A percentile compares a stretch with the other conserved stretches of the same genome.
Conservation (phyloP, 1,140 invertebrate genomes). For the Tetragnatha versicolor region DNA sequence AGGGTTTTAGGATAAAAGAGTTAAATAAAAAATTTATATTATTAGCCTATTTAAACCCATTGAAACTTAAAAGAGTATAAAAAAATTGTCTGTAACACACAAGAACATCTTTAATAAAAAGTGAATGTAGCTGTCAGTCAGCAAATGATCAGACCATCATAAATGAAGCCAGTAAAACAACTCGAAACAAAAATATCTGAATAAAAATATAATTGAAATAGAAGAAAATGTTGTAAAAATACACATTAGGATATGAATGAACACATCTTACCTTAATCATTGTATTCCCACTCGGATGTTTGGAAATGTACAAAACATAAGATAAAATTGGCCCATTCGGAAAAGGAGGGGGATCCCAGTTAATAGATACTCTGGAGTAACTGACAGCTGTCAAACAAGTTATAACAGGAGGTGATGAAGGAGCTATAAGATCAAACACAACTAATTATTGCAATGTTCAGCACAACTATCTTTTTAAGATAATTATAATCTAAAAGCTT, state of each 20-base stretch:
- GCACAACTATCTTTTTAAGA: no score
- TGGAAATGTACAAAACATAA: conserved; percentile 77
- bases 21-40: no score
- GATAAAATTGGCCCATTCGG: conserved; percentile 86
- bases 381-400: conserved; percentile 78
- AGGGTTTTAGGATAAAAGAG: no score
- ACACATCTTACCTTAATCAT: conserved; percentile 59
- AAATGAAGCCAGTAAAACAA: background rate
- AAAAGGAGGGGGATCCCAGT: conserved; percentile 85
- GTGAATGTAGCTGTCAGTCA: no score
- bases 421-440: conserved; percentile 59
- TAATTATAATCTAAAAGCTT: no score
- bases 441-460: no score
- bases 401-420: conserved; percentile 68
- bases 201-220: background rate
- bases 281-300: conserved; percentile 59
- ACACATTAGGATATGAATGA: no score
- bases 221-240: background rate
- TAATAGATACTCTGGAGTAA: conserved; percentile 81
- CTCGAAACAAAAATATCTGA: background rate
- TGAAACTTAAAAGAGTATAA: no score
- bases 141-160: background rate
- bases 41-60: no score
- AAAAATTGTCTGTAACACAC: no score
- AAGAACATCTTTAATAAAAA: no score